Evolutionary conservation across 2,888 invertebrate genomes (phyloP).

Genomic region (Dioctria linearis): DNA sequence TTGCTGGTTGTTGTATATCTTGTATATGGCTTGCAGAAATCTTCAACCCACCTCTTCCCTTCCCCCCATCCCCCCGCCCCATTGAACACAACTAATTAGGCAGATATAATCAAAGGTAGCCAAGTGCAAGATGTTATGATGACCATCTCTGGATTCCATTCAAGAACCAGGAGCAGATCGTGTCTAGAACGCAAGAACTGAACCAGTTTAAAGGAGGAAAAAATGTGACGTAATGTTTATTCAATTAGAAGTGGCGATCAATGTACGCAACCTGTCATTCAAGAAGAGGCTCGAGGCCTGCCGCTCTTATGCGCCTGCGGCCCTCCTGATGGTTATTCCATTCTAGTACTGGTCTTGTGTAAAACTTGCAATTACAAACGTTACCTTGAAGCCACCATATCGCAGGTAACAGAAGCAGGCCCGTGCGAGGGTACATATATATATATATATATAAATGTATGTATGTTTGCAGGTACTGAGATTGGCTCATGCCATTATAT

Average conservation of each 20-base stretch:
- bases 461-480: too few species aligned
- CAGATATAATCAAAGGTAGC: conserved; percentile 36
- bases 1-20: conserved; percentile 1
- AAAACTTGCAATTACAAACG: conserved; percentile 52
- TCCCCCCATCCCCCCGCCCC: not conserved
- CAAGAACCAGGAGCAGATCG: conserved; percentile 41
- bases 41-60: too few species aligned
- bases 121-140: conserved; percentile 10
- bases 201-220: conserved; percentile 36
- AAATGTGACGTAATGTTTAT: conserved; percentile 54
- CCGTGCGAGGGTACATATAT: not conserved
- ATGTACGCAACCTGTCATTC: conserved; percentile 52
- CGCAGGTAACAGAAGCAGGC: not conserved
- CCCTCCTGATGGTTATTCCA: not conserved
- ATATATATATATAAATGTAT: too few species aligned
- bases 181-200: conserved; percentile 40
- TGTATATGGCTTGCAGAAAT: not conserved
- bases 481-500: too few species aligned
- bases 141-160: conserved; percentile 45
- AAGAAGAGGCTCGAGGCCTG: conserved; percentile 22
- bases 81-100: conserved; percentile 37
- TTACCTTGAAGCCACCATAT: conserved; percentile 40
- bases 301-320: not conserved
- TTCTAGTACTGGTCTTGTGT: conserved; percentile 21
- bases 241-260: conserved; percentile 52